Evolutionary conservation across 2,888 invertebrate species (phyloP), one percentile per base, ranked within the genome.

Genomic region (Eupsilia transversa): DNA sequence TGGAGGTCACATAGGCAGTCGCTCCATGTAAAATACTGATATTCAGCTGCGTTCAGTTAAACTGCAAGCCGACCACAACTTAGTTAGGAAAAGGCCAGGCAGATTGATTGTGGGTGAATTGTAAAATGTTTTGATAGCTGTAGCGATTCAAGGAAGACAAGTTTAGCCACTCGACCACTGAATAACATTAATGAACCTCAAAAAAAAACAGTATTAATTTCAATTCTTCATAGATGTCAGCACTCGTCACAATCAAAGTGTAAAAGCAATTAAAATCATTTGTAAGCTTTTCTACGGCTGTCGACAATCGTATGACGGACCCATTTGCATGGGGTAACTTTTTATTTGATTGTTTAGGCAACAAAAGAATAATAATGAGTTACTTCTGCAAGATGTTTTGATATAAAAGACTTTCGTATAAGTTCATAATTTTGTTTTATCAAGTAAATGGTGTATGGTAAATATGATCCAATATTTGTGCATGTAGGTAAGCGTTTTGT

Each of bases 231-330:
- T 85, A 87, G 89, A 68, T 79, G 86, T 89, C 91, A 81, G 71
- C 86, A 84, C 68, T 79, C 82, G 77, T 86, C 82, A 70, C 70
- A 76, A 77, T 82, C 49, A 66, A 79, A 80, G 70, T 61, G 84
- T 75, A 74, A 81, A 80, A 80, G 89, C 89, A 92, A 92, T 92
- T 92, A 91, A 88, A 90, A 89, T 80, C 68, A 85, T 89, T 91
- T 87, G 74, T 84, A 77, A 77, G 72, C 83, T 89, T 88, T 83
- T 78, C 80, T 67, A 90, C 87, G 92, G 80, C 69, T 89, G 90
- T 92, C 92, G 86, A 72, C 85, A 85, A 78, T 86, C 80, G 72
- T 72, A 82, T 76, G 66, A 69, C 72, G 74, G 33, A 60, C 27
- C 5, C 67, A 87, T 86, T 84, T 88, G 80, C 84, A 83, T 89